Evolutionary conservation across 2,888 invertebrate genomes (phyloP).

Genomic region (Selenia dentaria): DNA sequence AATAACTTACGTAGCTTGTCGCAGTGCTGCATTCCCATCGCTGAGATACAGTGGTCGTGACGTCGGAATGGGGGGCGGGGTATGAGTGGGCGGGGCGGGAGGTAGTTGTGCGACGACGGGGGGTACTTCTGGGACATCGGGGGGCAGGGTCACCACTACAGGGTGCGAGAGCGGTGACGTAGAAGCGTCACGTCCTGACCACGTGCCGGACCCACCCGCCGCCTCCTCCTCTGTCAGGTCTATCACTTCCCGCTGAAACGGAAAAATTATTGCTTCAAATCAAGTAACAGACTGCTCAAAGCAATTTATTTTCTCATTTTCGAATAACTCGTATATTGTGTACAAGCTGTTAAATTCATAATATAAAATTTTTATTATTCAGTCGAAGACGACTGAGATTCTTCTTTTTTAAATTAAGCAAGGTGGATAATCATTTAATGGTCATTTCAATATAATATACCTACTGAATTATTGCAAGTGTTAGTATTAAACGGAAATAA

Average conservation of each 20-base stretch:
- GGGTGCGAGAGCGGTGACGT: constrained; percentile 33
- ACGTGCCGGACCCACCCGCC: constrained; percentile 37
- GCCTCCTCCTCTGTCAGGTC: constrained; percentile 62
- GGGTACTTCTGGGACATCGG: neutral
- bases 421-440: too few relatives aligned
- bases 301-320: too few relatives aligned
- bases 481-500: too few relatives aligned
- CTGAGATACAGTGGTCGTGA: constrained; percentile 1
- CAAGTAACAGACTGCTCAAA: too few relatives aligned
- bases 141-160: constrained; percentile 25
- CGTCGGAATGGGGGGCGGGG: constrained; percentile 37
- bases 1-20: constrained; percentile 47
- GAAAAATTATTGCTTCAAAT: neutral
- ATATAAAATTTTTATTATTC: too few relatives aligned
- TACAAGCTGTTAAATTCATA: too few relatives aligned
- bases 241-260: constrained; percentile 63
- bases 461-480: too few relatives aligned
- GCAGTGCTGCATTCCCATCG: constrained; percentile 26
- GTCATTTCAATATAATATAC: too few relatives aligned
- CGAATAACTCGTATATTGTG: too few relatives aligned
- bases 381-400: too few relatives aligned
- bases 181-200: constrained; percentile 24
- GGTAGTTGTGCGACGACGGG: too few relatives aligned
- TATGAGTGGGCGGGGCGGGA: constrained; percentile 33
- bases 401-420: too few relatives aligned